Evolutionary conservation across 2,888 invertebrate species (phyloP).

Genomic region (Drosophila tripunctata): DNA sequence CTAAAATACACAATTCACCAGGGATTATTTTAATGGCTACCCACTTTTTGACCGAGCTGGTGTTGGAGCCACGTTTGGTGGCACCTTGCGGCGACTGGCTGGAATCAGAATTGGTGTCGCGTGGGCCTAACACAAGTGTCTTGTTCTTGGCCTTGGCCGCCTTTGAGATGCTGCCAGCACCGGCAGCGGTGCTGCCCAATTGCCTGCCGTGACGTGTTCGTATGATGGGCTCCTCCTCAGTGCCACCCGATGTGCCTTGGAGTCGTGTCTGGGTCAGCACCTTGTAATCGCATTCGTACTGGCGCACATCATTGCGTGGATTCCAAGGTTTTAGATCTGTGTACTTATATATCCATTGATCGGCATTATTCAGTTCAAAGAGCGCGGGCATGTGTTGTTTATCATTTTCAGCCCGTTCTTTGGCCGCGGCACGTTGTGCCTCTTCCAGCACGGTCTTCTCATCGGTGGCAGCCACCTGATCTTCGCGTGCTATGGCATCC

Average conservation of each 20-base stretch:
- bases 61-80: slow-evolving; percentile 49
- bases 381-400: slow-evolving; percentile 90
- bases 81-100: slow-evolving; percentile 84
- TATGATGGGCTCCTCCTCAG: not conserved
- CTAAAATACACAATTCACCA: too few species aligned
- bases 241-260: slow-evolving; percentile 86
- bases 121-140: slow-evolving; percentile 64
- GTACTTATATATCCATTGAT: slow-evolving; percentile 90
- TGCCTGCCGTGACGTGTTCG: slow-evolving; percentile 19
- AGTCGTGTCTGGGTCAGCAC: slow-evolving; percentile 91
- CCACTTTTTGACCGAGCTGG: slow-evolving; percentile 67
- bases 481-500: slow-evolving; percentile 91
- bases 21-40: too few species aligned
- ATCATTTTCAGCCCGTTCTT: slow-evolving; percentile 88
- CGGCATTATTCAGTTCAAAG: slow-evolving; percentile 87
- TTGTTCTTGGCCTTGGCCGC: slow-evolving; percentile 60
- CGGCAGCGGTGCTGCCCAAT: not conserved
- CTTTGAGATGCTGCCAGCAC: not conserved
- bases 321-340: slow-evolving; percentile 95
- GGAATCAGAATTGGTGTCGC: slow-evolving; percentile 85
- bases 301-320: slow-evolving; percentile 92
- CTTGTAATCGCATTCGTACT: slow-evolving; percentile 93
- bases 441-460: slow-evolving; percentile 96
- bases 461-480: slow-evolving; percentile 95
- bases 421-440: slow-evolving; percentile 90